These are phyloP conservation scores for Phoenoteleia sp. DNA, from an alignment of 2,888 invertebrate genomes.

Conservation along the genomic window DNA sequence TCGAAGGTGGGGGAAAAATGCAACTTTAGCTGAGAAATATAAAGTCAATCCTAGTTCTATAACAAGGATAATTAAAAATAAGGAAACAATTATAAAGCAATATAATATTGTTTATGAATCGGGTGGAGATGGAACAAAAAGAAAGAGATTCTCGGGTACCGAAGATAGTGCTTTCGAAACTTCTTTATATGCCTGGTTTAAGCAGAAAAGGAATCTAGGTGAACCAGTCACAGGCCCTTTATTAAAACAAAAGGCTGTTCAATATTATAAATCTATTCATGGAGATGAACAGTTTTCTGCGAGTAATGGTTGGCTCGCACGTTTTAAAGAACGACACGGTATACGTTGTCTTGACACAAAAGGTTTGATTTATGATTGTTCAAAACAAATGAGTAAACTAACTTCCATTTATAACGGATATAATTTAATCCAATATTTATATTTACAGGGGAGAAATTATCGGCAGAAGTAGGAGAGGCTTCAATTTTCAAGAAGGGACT, in stretches of 20 bases:
- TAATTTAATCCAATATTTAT: too few species aligned
- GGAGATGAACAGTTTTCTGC: not conserved
- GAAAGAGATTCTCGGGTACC: not conserved
- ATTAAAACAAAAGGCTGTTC: not conserved
- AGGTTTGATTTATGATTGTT: not conserved
- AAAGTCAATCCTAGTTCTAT: not conserved
- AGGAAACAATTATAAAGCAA: not conserved
- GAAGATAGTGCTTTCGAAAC: not conserved
- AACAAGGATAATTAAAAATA: not conserved
- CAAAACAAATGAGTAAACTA: too few species aligned
- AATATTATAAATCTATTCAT: not conserved
- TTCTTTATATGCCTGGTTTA: not conserved
- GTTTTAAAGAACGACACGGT: constrained; percentile 20
- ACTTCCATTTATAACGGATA: too few species aligned
- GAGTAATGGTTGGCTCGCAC: constrained; percentile 10
- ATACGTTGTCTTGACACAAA: not conserved
- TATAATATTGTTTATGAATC: not conserved
- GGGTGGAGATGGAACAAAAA: not conserved
- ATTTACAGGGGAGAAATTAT: not conserved
- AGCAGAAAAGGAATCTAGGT: not conserved
- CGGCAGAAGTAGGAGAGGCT: not conserved
- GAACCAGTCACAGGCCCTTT: not conserved
- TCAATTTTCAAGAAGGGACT: not conserved
- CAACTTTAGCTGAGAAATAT: not conserved
- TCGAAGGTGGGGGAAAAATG: not conserved